Evolutionary conservation across 2,797 vertebrate species (phyloP).

Genomic region (Alectoris magna): DNA sequence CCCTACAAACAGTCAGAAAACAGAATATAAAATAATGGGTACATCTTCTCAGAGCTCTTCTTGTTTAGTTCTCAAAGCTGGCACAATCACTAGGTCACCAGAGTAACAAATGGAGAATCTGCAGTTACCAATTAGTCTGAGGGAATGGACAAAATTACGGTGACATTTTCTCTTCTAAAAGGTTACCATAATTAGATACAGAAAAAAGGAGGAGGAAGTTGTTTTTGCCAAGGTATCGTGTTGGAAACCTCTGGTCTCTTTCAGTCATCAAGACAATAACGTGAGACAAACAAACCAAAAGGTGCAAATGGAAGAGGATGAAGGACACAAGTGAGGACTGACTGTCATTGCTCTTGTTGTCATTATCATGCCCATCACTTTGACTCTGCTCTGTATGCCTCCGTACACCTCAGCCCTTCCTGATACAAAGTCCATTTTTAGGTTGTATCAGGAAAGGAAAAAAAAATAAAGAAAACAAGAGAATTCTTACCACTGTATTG

Average conservation of each 20-base stretch:
- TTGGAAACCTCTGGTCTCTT: background rate
- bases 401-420: background rate
- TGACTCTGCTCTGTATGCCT: background rate
- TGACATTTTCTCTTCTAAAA: background rate
- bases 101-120: background rate
- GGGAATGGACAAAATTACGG: background rate
- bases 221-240: background rate
- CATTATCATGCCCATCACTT: background rate
- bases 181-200: background rate
- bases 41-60: background rate
- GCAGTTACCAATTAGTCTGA: background rate
- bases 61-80: background rate
- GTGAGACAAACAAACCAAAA: background rate
- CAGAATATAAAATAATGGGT: background rate
- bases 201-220: background rate
- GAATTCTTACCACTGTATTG: conserved; percentile 90
- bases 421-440: background rate
- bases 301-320: background rate
- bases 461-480: background rate
- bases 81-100: background rate
- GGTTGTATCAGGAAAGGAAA: fast-evolving
- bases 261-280: background rate
- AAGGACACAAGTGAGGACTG: background rate
- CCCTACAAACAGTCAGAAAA: background rate
- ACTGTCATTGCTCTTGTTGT: background rate